These are phyloP conservation scores for Betta splendens DNA, from an alignment of 2,797 vertebrate genomes.

Conservation along the genomic window DNA sequence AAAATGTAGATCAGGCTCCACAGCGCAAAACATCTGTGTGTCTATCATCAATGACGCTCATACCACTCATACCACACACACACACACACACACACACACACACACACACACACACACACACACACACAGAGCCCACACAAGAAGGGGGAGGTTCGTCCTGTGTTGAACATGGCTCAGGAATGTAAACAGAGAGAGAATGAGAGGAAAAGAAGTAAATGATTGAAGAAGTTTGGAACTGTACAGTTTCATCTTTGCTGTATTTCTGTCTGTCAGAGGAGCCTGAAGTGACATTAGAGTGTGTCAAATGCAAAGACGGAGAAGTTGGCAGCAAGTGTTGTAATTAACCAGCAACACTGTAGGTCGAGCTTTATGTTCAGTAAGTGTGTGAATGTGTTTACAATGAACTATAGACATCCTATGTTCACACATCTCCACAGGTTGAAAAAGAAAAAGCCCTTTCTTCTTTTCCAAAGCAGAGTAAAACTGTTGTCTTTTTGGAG, in stretches of 20 bases:
- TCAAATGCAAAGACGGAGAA: background rate
- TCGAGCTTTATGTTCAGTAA: slow-evolving; percentile 39
- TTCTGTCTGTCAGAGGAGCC: background rate
- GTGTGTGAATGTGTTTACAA: slow-evolving; percentile 52
- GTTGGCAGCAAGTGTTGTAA: slow-evolving; percentile 14
- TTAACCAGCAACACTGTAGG: slow-evolving; percentile 23
- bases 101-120: slow-evolving; percentile 19
- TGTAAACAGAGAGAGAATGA: slow-evolving; percentile 76
- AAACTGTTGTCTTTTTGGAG: background rate
- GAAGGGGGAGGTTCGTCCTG: slow-evolving; percentile 71
- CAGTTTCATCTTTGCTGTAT: slow-evolving; percentile 21
- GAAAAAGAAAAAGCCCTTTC: background rate
- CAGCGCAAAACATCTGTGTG: slow-evolving; percentile 24
- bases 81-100: slow-evolving; percentile 13
- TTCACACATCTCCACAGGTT: slow-evolving; percentile 12
- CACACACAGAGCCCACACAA: slow-evolving; percentile 72
- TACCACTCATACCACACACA: too few species aligned
- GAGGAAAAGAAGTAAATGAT: slow-evolving; percentile 27
- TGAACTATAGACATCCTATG: slow-evolving; percentile 19
- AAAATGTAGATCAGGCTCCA: slow-evolving; percentile 29
- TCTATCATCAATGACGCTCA: too few species aligned
- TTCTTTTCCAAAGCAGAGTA: background rate
- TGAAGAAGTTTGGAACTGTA: slow-evolving; percentile 24
- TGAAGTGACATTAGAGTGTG: background rate
- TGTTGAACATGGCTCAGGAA: slow-evolving; percentile 76